Evolutionary conservation across 2,113 vertebrate species (phyloP).

Genomic region (Lagopus leucura): DNA sequence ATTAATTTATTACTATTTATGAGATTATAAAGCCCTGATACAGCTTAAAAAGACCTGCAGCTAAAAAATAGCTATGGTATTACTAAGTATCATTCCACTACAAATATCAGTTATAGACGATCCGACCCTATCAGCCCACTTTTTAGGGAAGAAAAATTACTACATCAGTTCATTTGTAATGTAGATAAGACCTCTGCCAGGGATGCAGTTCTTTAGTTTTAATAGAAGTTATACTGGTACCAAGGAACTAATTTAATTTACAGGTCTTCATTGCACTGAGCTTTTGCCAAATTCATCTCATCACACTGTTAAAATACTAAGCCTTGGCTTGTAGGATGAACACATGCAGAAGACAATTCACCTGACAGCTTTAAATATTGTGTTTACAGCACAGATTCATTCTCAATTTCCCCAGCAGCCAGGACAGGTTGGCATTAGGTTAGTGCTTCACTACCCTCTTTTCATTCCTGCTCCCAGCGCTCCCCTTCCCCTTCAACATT

Average conservation of each 20-base stretch:
- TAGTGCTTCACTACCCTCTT: rapidly evolving
- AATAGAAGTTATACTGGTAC: conserved; percentile 12
- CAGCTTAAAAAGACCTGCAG: background rate
- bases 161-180: background rate
- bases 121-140: background rate
- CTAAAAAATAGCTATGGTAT: background rate
- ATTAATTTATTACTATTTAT: background rate
- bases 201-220: background rate
- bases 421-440: background rate
- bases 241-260: background rate
- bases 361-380: background rate
- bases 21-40: background rate
- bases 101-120: background rate
- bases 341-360: background rate
- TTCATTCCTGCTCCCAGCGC: background rate
- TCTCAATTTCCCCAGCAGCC: background rate
- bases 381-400: background rate
- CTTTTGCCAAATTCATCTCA: background rate
- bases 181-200: background rate
- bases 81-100: background rate
- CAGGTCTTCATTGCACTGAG: background rate
- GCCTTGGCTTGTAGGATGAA: background rate
- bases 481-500: too few species aligned
- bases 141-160: background rate
- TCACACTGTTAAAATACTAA: background rate